Evolutionary conservation across 2,113 vertebrate genomes (phyloP).

Genomic region (Saccopteryx leptura): DNA sequence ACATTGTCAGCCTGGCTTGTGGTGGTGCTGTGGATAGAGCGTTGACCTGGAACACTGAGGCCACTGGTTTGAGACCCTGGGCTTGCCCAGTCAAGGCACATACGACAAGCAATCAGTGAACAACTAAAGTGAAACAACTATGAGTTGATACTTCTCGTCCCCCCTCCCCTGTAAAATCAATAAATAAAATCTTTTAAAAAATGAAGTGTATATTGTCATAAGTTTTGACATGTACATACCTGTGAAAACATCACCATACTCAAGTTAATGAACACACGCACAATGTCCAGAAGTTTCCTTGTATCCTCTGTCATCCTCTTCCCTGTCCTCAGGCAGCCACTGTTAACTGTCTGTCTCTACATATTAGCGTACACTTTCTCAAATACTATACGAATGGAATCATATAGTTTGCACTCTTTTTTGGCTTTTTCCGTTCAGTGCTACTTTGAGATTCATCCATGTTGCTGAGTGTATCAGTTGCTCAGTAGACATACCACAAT

Average conservation of each 20-base stretch:
- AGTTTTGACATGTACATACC: not conserved
- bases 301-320: not conserved
- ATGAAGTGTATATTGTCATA: not conserved
- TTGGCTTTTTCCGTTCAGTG: not conserved
- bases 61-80: no score
- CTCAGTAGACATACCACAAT: not conserved
- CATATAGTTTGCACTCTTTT: not conserved
- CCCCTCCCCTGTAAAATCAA: no score
- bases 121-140: no score
- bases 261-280: not conserved
- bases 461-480: not conserved
- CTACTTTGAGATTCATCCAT: not conserved
- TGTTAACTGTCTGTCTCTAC: not conserved
- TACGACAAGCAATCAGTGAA: no score
- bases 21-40: no score
- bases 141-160: no score
- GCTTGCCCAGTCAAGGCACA: no score
- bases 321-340: not conserved
- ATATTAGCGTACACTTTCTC: not conserved
- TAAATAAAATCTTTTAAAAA: no score
- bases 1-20: not conserved
- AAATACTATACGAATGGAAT: not conserved
- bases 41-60: no score
- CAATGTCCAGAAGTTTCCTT: not conserved
- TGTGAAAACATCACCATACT: not conserved